Evolutionary conservation across 2,888 invertebrate species (phyloP), one percentile per base, ranked within the genome.

Genomic region (Spilarctia lutea): DNA sequence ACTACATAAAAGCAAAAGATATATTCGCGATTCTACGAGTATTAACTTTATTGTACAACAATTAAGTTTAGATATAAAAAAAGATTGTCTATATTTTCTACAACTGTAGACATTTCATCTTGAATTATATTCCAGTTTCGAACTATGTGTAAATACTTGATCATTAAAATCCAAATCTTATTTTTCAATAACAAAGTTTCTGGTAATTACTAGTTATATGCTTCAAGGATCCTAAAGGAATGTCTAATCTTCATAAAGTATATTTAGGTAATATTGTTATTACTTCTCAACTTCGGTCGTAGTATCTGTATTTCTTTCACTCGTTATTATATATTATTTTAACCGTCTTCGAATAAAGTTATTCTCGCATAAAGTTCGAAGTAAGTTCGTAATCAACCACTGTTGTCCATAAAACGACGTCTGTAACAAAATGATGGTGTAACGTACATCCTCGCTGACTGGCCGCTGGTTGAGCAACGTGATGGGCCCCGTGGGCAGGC

Each of bases 381-480:
- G 18, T 63, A 18, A 63, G 39, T 63, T 10, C 63, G 60, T 45
- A 20, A 42, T 66, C 79, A 78, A 80, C 78, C 76, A 68, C 68
- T 11, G 75, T 74, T 71, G 77, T 81, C 65, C 71, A 77, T 76
- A 81, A 78, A 69, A 71, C 65, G 77, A 65, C 68, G 70, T 77
- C 30, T 35, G 69, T 71, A 72, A 75, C 81, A 75, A 76, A 77
- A 75, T 77, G 77, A 24, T 77, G 75, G 72, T 81, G 78, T 75
- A 83, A 94, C 98, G 98, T 97, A 98, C 97, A 96, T 99, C 99
- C 96, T 99, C 99, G 96, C 98, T 98, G 95, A 99, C 99, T 83
- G 98, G 98, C 89, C 99, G 97, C 95, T 99, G 99, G 97, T 99
- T 98, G 96, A 99, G 98, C 93, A 99, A 97, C 88, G 98, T 99